phyloP scores from a whole-genome alignment of 2,113 vertebrate species.

The Ranitomeya variabilis region DNA sequence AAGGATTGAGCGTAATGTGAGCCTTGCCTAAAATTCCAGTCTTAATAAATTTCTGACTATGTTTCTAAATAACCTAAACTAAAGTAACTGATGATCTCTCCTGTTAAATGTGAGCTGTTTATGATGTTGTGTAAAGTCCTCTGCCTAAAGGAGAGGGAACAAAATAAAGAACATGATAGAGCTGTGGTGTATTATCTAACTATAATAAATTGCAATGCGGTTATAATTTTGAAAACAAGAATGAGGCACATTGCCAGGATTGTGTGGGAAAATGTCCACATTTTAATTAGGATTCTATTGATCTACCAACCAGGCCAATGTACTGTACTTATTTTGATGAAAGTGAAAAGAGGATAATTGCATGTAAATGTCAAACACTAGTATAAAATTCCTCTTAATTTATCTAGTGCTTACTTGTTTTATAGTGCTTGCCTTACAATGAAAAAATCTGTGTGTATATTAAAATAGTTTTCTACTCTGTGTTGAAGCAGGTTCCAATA shows the following conservation, averaged over 20 bases:
- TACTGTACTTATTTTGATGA: neutral
- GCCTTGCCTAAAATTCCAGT: too few relatives aligned
- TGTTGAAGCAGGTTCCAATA: too few relatives aligned
- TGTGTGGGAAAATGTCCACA: conserved; percentile 11
- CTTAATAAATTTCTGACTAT: too few relatives aligned
- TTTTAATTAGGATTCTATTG: neutral
- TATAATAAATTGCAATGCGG: neutral
- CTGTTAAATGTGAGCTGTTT: neutral
- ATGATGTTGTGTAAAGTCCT: neutral
- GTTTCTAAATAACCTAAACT: too few relatives aligned
- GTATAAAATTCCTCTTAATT: too few relatives aligned
- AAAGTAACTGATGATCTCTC: neutral
- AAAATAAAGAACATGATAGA: neutral
- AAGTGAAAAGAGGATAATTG: neutral
- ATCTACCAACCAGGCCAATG: neutral
- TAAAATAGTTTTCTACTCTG: too few relatives aligned
- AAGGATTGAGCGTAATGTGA: too few relatives aligned
- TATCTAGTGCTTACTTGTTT: too few relatives aligned
- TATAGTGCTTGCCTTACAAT: neutral
- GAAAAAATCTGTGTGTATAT: too few relatives aligned
- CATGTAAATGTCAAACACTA: neutral
- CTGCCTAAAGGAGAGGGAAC: neutral
- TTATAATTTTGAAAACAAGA: neutral
- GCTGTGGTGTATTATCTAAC: neutral
- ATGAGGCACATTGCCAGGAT: neutral